Evolutionary conservation across 1,140 invertebrate genomes (phyloP), one percentile per base, ranked within the genome.

Genomic region (Papilio dardanus): DNA sequence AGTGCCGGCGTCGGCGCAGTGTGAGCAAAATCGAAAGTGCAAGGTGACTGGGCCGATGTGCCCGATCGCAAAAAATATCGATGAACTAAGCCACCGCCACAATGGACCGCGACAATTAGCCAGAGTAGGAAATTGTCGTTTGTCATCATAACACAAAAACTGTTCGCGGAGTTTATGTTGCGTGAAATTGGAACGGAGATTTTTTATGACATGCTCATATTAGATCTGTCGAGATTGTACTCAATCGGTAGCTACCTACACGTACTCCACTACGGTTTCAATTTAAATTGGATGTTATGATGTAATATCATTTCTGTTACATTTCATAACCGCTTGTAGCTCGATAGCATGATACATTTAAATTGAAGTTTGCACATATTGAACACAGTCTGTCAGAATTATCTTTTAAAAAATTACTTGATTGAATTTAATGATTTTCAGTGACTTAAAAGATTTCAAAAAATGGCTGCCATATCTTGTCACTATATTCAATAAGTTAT

Each of bases 151-250:
- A 86, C 78, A 85, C 81, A 88, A 89, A 89, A 87, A 87, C 71
- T 75, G 81, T 81, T 88, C 88, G 86, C 83, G 86, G 80, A 88
- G 84, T 85, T 89, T 84, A 78, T 84, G 82, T 86, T 84, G 84
- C 88, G 88, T 90, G 88, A 90, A 90, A 89, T 89, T 88, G 83
- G 68, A 84, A 83, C 77, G 76, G 71, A 77, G 76, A 85, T 88
- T 87, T 88, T 87, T 83, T 76, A 19, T 50, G 50, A 78, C 66
- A 75, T 75, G 58, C 69, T 75, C 77, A 78, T 73, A 74, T 78
- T 67, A 77, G 28, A 73, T 30, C 54, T 50, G 30, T 75, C 62
- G 35, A 74, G 67, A 73, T 69, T 50, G 65, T 69, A 67, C 31
- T 12, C 6, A 69, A 50, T 65, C 67, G 71, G 71, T 69, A 54